These are phyloP conservation scores for human (Homo sapiens) DNA, from an alignment of 2,113 vertebrate species.

Conservation along the genomic window GRCh38 chr14:90598001-90598500, in stretches of 20 bases:
- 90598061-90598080: neutral
- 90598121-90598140: neutral
- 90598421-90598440: neutral
- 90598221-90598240: rapidly evolving
- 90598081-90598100: neutral
- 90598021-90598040: neutral
- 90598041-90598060: neutral
- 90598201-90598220: rapidly evolving
- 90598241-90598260: neutral
- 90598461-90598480: rapidly evolving
- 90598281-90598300: rapidly evolving
- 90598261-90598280: neutral
- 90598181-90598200: rapidly evolving
- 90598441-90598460: neutral
- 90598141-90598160: neutral
- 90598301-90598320: too few relatives aligned
- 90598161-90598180: neutral
- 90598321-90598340: neutral
- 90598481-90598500: neutral
- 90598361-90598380: neutral
- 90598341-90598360: neutral
- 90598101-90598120: neutral
- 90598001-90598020: neutral
- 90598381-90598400: neutral
- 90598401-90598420: neutral